Base-by-base conservation (phyloP, 2,888 invertebrate species). In the Synergus laeviventris region DNA sequence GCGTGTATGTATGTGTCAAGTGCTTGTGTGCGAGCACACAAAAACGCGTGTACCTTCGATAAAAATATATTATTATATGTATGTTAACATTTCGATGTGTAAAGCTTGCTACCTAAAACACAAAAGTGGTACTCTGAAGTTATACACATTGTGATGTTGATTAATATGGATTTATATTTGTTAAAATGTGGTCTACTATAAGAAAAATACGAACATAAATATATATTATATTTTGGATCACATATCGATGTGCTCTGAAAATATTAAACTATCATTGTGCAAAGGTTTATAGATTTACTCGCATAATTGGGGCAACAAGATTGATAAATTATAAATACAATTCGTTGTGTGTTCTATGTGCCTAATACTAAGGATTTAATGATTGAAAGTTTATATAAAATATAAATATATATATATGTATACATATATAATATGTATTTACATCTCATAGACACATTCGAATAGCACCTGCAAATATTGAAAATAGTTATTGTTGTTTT, bases 331-430 rank as follows among this genome's bases (percentile, higher is more conserved):
- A 78, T 83, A 84, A 78, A 81, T 84, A 85, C 84, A 86, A 83
- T 84, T 81, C 78, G 75, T 85, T 87, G 86, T 87, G 87, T 89
- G 87, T 89, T 89, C 86, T 86, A 88, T 88, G 89, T 89, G 88
- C 89, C 89, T 89, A 86, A 86, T 85, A 83, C 81, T 84, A 81
- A 81, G 81, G 76, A 83, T 79, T 83, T 84, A 82, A 83, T 79
- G 79, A 76, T 78, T 79, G 79, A 78, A 78, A 83, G 76, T 76
- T 79, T 76, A 77, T 79, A 82, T 75, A 66, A 78, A 79, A 70
- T 70, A 49, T 70, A 31, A 16, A 45, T 45, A 66, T 66, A 42
- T 60, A 60, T 60, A 36, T 61, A n/a, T n/a, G n/a, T n/a, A n/a
- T n/a, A n/a, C n/a, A n/a, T n/a, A n/a, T 16, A 36, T n/a, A 38